A percentile compares a stretch with the other conserved stretches of the same genome.
phyloP scores from a whole-genome alignment of 1,140 invertebrate species.

The Drosophila novamexicana region DNA sequence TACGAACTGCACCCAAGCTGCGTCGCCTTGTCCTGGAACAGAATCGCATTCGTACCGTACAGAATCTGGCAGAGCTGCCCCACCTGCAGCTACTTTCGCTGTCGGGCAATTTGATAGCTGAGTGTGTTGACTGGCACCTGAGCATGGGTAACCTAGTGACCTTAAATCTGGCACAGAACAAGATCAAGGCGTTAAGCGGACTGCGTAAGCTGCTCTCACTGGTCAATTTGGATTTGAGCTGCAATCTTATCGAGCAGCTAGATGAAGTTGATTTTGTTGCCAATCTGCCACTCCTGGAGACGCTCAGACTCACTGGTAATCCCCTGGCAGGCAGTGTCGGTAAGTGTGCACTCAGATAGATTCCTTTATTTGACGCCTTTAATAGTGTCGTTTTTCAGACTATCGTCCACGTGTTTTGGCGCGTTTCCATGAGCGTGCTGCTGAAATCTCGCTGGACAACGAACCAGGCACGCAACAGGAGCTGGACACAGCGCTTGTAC shows the following conservation, averaged over 20 bases:
- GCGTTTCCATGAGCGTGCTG: constrained; percentile 91
- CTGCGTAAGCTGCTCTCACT: constrained; percentile 94
- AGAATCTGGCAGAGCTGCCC: constrained; percentile 91
- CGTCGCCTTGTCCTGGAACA: constrained; percentile 90
- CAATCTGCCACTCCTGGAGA: constrained; percentile 93
- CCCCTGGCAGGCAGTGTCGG: constrained; percentile 89
- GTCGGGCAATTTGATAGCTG: constrained; percentile 90
- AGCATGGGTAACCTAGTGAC: constrained; percentile 95
- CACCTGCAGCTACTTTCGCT: constrained; percentile 91
- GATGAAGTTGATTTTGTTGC: constrained; percentile 92
- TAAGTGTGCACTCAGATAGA: constrained; percentile 29
- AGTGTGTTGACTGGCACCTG: constrained; percentile 91
- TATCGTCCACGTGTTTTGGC: constrained; percentile 96
- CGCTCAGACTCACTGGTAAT: constrained; percentile 94
- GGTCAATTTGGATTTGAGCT: constrained; percentile 93
- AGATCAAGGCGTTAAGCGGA: constrained; percentile 90
- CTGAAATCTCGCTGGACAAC: constrained; percentile 93
- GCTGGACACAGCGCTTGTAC: constrained; percentile 94
- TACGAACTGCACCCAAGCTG: constrained; percentile 91
- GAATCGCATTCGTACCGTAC: constrained; percentile 90
- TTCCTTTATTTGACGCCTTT: neutral
- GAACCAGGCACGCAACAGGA: constrained; percentile 94
- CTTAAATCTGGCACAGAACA: constrained; percentile 95
- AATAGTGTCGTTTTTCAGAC: constrained; percentile 87
- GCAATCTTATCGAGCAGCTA: constrained; percentile 92